phyloP scores from a whole-genome alignment of 2,797 vertebrate species.

The Phrynocephalus guinanensis region DNA sequence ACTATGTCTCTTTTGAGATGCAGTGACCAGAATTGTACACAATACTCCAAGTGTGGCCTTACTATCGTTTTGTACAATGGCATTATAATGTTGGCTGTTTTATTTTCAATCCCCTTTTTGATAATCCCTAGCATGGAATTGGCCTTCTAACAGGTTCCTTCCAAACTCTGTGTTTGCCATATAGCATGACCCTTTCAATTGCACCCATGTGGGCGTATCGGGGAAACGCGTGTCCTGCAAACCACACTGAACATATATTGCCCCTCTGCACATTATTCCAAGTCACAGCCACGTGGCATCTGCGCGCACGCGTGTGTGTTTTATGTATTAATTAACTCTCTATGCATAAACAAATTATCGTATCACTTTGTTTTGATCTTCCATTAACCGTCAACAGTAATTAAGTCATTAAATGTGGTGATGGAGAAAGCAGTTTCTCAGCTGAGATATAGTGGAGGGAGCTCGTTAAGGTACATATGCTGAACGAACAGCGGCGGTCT shows the following conservation, averaged over 20 bases:
- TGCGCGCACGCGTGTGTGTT: not conserved
- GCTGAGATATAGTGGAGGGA: slow-evolving; percentile 53
- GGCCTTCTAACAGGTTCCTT: not conserved
- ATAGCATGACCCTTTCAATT: not conserved
- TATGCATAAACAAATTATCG: slow-evolving; percentile 41
- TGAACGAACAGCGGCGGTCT: slow-evolving; percentile 34
- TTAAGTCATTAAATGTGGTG: slow-evolving; percentile 47
- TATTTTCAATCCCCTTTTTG: too few relatives aligned
- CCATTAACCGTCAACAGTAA: slow-evolving; percentile 62
- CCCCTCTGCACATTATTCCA: slow-evolving; percentile 18
- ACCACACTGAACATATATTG: not conserved
- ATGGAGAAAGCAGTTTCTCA: slow-evolving; percentile 29
- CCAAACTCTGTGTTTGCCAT: too few relatives aligned
- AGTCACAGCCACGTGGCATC: not conserved
- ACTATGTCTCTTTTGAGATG: too few relatives aligned
- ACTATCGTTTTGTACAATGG: too few relatives aligned
- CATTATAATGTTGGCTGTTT: too few relatives aligned
- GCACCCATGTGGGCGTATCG: too few relatives aligned
- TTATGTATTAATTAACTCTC: slow-evolving; percentile 43
- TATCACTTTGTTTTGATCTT: slow-evolving; percentile 61
- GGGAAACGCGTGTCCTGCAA: not conserved
- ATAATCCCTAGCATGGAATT: too few relatives aligned
- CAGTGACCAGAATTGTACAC: too few relatives aligned
- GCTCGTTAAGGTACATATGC: slow-evolving; percentile 59
- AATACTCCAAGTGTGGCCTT: too few relatives aligned